Evolutionary conservation across 2,888 invertebrate species (phyloP), one percentile per base, ranked within the genome.

Genomic region (Harpagoxenus sublaevis): DNA sequence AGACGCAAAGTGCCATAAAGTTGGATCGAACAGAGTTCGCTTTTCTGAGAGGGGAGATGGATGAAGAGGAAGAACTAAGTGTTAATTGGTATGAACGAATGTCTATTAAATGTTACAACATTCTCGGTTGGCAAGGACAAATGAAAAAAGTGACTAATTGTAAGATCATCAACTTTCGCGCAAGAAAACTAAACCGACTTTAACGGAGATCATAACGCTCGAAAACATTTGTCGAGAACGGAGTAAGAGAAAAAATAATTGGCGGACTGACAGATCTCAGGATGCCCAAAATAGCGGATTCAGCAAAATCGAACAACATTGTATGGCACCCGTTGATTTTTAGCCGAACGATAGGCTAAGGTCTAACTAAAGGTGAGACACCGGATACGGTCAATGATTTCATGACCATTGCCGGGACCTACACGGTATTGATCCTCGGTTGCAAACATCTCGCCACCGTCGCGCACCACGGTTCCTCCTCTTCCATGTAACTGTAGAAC

Each of bases 261-360:
- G 35, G 23, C 23, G n/a, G 28, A 35, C 18, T 42, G 60, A 84
- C 82, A 65, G n/a, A 42, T 10, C 86, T 94, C 90, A 92, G 91
- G 92, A 93, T 94, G 92, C 93, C 84, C 86, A 70, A 81, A 83
- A 82, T 75, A 87, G 84, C 85, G 87, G 83, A 88, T 87, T 60
- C 55, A 77, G 84, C 31, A 48, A 48, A 83, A 73, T 73, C 66
- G 23, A 68, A 65, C 63, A 66, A 75, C 68, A 65, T 74, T 66
- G 78, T 84, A 85, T 10, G 78, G 81, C 84, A 84, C 86, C 85
- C 77, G 89, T 87, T 87, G 83, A 83, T 65, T 88, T 74, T 85
- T 78, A 65, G 12, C 10, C 51, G 45, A 39, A 51, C 23, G 70
- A 63, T 60, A 28, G 28, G 8, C 15, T 28, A 15, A 65, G 42